A percentile compares a stretch with the other conserved stretches of the same genome.
Conservation (phyloP, 2,888 invertebrate species). For the Ophioninae sp. region DNA sequence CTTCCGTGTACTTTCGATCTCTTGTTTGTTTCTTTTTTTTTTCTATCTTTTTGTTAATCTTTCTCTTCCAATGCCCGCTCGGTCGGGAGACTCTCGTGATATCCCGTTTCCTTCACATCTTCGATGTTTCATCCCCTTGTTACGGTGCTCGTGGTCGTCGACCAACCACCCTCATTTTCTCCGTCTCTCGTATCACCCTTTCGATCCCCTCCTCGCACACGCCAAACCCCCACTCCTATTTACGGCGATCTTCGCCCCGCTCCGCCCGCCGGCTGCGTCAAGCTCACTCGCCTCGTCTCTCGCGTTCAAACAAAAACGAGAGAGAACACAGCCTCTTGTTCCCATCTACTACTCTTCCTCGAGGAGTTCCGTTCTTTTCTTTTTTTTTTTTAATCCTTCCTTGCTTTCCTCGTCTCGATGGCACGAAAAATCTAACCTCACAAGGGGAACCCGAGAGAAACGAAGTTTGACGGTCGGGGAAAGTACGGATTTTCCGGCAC, state of each 20-base stretch:
- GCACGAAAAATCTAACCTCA: conserved; percentile 8
- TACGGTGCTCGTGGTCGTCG: conserved; percentile 51
- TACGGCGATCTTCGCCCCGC: not conserved
- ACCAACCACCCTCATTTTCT: conserved; percentile 51
- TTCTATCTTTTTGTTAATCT: conserved; percentile 3
- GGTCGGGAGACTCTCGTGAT: conserved; percentile 26
- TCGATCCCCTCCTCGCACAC: not conserved
- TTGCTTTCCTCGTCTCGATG: conserved; percentile 11
- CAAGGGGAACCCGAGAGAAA: not conserved
- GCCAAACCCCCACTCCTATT: not conserved
- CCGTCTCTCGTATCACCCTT: conserved; percentile 28
- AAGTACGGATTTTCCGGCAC: conserved; percentile 16
- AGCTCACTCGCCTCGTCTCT: conserved; percentile 27
- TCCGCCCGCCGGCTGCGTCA: conserved; percentile 47
- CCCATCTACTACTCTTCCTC: conserved; percentile 17
- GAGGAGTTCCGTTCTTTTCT: not conserved
- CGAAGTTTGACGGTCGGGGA: not conserved
- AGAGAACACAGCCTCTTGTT: conserved; percentile 29
- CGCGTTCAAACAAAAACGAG: conserved; percentile 47
- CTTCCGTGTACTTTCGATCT: conserved; percentile 37
- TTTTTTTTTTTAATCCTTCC: not conserved
- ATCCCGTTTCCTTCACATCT: conserved; percentile 64
- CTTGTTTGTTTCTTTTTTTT: conserved; percentile 17
- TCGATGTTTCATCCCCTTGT: conserved; percentile 59
- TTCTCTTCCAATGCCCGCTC: conserved; percentile 22